These are phyloP conservation scores for Tetranychus urticae DNA, from an alignment of 1,140 invertebrate species.

Conservation along the genomic window DNA sequence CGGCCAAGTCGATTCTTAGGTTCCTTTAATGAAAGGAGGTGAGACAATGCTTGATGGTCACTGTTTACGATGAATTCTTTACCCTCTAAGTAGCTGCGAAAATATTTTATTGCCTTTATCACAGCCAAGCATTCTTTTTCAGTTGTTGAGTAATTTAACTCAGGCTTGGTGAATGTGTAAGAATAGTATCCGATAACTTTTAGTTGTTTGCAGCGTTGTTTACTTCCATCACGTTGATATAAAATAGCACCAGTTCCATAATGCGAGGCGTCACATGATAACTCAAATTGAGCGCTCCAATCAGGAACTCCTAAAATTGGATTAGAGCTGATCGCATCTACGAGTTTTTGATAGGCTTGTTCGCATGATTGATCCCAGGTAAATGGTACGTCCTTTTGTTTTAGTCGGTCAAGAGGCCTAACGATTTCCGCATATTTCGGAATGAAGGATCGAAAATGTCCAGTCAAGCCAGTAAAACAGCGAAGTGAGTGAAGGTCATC, in stretches of 20 bases:
- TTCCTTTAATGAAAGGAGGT: too few relatives aligned
- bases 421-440: neutral
- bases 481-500: neutral
- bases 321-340: neutral
- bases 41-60: too few relatives aligned
- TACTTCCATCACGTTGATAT: neutral
- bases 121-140: too few relatives aligned
- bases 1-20: too few relatives aligned
- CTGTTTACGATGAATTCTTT: too few relatives aligned
- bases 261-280: neutral
- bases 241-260: neutral
- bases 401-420: neutral
- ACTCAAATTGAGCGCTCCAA: neutral
- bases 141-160: slow-evolving; percentile 4
- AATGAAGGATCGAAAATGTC: neutral
- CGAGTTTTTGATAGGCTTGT: neutral
- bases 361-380: neutral
- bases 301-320: neutral
- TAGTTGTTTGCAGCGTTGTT: neutral
- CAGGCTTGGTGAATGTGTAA: neutral
- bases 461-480: neutral
- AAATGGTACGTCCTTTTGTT: neutral
- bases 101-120: too few relatives aligned
- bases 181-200: neutral
- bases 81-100: too few relatives aligned